A percentile compares a stretch with the other conserved stretches of the same genome.
These are phyloP conservation scores for Acanthosepion pharaonis DNA, from an alignment of 2,888 invertebrate genomes.

Conservation along the genomic window DNA sequence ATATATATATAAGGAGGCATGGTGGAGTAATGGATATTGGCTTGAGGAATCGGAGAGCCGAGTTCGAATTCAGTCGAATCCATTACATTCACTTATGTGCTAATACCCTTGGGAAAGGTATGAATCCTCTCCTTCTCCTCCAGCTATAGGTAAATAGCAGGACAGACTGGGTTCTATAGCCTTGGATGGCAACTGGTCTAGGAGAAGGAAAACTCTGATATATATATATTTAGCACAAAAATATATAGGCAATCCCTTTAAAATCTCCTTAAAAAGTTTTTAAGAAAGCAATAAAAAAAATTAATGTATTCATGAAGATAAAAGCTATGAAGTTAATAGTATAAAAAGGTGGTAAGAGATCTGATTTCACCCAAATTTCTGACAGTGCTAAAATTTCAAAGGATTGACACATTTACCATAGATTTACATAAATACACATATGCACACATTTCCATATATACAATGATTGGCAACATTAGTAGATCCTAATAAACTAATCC, in stretches of 20 bases:
- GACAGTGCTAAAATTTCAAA: background rate
- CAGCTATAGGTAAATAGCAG: too few species aligned
- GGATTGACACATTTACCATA: background rate
- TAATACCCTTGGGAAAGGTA: too few species aligned
- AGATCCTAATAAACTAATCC: background rate
- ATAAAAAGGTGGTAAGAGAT: background rate
- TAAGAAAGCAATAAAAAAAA: background rate
- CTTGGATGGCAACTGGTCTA: too few species aligned
- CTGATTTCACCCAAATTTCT: background rate
- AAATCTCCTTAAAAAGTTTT: background rate
- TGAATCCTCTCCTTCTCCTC: too few species aligned
- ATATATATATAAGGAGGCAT: too few species aligned
- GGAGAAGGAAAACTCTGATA: too few species aligned
- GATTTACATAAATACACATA: background rate
- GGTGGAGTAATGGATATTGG: too few species aligned
- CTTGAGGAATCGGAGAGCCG: too few species aligned
- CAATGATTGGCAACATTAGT: background rate
- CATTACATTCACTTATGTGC: too few species aligned
- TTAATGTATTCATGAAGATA: background rate
- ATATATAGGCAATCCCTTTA: background rate
- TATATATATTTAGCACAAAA: background rate
- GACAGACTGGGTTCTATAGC: too few species aligned
- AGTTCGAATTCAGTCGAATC: too few species aligned
- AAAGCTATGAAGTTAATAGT: background rate
- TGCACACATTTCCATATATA: background rate